Conservation (phyloP, 2,888 invertebrate species). For the Netelia virgata region DNA sequence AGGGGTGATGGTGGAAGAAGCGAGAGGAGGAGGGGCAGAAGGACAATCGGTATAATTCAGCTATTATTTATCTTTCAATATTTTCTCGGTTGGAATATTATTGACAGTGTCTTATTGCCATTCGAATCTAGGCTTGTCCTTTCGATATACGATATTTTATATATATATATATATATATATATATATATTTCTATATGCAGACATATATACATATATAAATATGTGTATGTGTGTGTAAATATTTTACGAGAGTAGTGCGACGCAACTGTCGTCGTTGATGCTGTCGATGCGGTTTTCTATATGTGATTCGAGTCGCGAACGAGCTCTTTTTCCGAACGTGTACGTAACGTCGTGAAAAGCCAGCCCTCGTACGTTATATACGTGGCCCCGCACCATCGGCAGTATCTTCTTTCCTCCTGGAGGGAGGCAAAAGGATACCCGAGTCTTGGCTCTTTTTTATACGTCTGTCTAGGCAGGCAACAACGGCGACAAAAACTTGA, state of each 20-base stretch:
- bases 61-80: constrained; percentile 67
- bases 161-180: constrained; percentile 23
- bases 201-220: not conserved
- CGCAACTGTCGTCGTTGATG: constrained; percentile 22
- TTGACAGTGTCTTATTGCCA: constrained; percentile 51
- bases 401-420: constrained; percentile 29
- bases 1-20: too few species aligned
- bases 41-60: constrained; percentile 65
- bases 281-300: constrained; percentile 57
- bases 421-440: constrained; percentile 28
- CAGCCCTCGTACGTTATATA: not conserved
- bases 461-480: constrained; percentile 46
- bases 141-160: constrained; percentile 4
- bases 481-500: constrained; percentile 54
- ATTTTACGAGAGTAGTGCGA: constrained; percentile 10
- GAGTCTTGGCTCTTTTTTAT: constrained; percentile 54
- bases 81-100: constrained; percentile 34
- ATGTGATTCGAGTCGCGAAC: constrained; percentile 51
- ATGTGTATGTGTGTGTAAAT: not conserved
- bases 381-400: not conserved
- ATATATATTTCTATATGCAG: constrained; percentile 4
- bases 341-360: constrained; percentile 12
- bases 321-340: constrained; percentile 43
- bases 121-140: constrained; percentile 36
- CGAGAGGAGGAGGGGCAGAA: constrained; percentile 28